phyloP scores from a whole-genome alignment of 1,140 invertebrate genomes.

The Drosophila santomea region DNA sequence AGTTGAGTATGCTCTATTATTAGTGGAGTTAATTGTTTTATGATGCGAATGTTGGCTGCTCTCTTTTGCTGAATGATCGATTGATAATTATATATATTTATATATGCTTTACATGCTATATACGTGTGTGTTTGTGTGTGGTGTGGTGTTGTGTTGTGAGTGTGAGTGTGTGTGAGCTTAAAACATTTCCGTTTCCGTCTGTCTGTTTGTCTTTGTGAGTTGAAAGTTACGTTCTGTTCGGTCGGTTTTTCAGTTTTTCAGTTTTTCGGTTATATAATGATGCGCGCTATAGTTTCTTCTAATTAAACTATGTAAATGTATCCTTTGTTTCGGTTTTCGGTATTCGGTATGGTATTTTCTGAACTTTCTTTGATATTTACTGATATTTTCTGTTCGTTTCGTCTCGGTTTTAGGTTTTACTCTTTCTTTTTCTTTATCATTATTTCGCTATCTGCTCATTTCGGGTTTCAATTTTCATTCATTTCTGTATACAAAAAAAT shows the following conservation, averaged over 20 bases:
- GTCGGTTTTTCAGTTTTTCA: slow-evolving; percentile 28
- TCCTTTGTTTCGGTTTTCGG: slow-evolving; percentile 46
- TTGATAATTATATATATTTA: slow-evolving; percentile 52
- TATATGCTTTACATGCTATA: slow-evolving; percentile 50
- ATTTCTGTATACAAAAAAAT: slow-evolving; percentile 35
- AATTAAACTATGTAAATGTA: slow-evolving; percentile 67
- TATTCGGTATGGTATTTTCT: slow-evolving; percentile 62
- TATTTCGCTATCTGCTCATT: slow-evolving; percentile 38
- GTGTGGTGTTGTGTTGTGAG: slow-evolving; percentile 3
- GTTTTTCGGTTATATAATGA: slow-evolving; percentile 63
- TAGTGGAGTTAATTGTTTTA: slow-evolving; percentile 63
- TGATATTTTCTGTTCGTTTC: slow-evolving; percentile 72
- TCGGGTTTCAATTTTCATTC: slow-evolving; percentile 27
- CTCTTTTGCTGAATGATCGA: slow-evolving; percentile 42
- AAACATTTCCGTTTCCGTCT: slow-evolving; percentile 44
- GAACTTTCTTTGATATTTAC: slow-evolving; percentile 74
- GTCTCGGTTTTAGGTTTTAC: slow-evolving; percentile 33
- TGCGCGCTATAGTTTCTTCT: slow-evolving; percentile 64
- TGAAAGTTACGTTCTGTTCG: slow-evolving; percentile 12
- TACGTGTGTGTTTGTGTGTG: slow-evolving; percentile 22
- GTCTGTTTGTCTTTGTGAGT: slow-evolving; percentile 21
- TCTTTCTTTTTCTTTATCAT: slow-evolving; percentile 14
- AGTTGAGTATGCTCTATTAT: slow-evolving; percentile 52
- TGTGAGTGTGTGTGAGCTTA: slow-evolving; percentile 25
- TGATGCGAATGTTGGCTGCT: slow-evolving; percentile 53